phyloP scores from a whole-genome alignment of 2,113 vertebrate species.

The Varanus salvator region DNA sequence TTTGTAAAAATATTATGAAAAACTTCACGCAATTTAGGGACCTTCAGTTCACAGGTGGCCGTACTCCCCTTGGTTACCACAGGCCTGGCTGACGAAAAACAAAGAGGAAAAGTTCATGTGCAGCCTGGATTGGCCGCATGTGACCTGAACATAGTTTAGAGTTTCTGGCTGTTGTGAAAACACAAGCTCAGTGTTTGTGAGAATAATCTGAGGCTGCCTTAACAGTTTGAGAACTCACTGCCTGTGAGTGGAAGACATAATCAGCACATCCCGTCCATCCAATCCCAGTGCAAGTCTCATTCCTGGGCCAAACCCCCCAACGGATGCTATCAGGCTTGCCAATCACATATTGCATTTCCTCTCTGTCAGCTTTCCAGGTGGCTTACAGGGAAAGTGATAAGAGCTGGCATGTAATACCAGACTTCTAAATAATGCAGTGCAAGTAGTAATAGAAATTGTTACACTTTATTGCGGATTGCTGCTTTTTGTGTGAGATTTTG shows the following conservation, averaged over 20 bases:
- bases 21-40: neutral
- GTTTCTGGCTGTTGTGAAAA: neutral
- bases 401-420: neutral
- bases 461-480: neutral
- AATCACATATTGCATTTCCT: slow-evolving; percentile 1
- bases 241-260: neutral
- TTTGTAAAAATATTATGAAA: neutral
- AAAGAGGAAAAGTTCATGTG: neutral
- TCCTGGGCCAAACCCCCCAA: neutral
- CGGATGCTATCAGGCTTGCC: neutral
- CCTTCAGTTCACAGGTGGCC: neutral
- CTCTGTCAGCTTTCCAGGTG: neutral
- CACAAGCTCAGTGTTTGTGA: neutral
- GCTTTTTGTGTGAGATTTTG: neutral
- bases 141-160: neutral
- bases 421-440: neutral
- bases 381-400: neutral
- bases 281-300: too few relatives aligned
- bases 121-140: neutral
- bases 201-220: neutral
- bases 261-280: neutral
- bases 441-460: neutral
- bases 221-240: neutral
- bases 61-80: neutral
- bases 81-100: neutral